Evolutionary conservation across 2,113 vertebrate species (phyloP).

Genomic region (Antechinus flavipes): DNA sequence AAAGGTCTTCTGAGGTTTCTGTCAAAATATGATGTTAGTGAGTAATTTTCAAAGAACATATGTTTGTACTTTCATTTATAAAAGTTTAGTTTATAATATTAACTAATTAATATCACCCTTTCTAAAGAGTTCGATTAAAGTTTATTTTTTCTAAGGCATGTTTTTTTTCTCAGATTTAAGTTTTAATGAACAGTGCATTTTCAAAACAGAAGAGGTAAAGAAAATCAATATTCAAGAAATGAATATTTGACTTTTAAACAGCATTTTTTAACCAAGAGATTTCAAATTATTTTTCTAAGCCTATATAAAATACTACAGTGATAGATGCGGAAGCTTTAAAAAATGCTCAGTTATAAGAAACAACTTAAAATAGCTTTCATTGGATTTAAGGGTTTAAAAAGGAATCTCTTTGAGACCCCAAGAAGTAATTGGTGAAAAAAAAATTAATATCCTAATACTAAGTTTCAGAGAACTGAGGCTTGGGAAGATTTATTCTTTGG

Average conservation of each 20-base stretch:
- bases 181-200: neutral
- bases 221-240: neutral
- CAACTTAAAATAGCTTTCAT: neutral
- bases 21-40: neutral
- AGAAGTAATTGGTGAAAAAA: neutral
- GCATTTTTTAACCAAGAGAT: neutral
- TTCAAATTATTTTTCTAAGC: neutral
- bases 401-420: fast-evolving
- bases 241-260: neutral
- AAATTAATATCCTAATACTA: neutral
- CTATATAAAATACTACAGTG: neutral
- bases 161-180: neutral
- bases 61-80: neutral
- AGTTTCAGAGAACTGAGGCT: neutral
- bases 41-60: neutral
- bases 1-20: neutral
- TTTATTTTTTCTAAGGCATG: neutral
- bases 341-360: neutral
- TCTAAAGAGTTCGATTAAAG: neutral
- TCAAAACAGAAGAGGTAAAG: neutral
- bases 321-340: neutral
- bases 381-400: neutral
- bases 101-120: neutral
- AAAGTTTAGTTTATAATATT: neutral
- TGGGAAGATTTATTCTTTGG: neutral